A percentile compares a stretch with the other conserved stretches of the same genome.
These are phyloP conservation scores for Metallyticus violacea DNA, from an alignment of 2,888 invertebrate genomes.

Conservation along the genomic window DNA sequence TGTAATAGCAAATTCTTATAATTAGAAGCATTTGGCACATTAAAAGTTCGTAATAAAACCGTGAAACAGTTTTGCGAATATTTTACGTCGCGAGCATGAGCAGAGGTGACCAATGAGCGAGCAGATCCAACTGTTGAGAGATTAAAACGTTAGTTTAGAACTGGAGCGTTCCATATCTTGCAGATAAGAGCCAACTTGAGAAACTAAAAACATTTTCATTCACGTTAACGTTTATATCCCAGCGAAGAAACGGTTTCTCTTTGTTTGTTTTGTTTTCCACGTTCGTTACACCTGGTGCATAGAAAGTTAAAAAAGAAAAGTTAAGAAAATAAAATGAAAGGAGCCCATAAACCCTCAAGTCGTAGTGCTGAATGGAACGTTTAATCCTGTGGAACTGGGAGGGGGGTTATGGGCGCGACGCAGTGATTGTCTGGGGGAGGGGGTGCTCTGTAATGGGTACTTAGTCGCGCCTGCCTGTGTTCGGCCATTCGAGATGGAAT, in stretches of 20 bases:
- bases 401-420: conserved; percentile 4
- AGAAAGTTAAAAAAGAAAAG: not conserved
- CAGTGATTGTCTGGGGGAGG: not conserved
- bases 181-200: not conserved
- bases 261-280: not conserved
- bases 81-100: not conserved
- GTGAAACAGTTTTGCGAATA: not conserved
- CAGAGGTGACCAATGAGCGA: not conserved
- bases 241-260: not conserved
- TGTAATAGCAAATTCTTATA: too few species aligned
- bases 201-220: not conserved
- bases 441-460: conserved; percentile 1
- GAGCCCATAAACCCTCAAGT: not conserved
- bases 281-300: not conserved
- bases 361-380: not conserved
- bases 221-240: not conserved
- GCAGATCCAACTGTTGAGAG: not conserved
- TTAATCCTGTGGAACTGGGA: not conserved
- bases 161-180: not conserved
- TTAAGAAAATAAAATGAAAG: not conserved
- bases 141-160: not conserved
- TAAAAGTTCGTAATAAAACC: too few species aligned
- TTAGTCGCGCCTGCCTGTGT: conserved; percentile 3
- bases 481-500: not conserved
- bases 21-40: too few species aligned